Evolutionary conservation across 2,797 vertebrate genomes (phyloP), one percentile per base, ranked within the genome.

Genomic region (Micromesistius poutassou): DNA sequence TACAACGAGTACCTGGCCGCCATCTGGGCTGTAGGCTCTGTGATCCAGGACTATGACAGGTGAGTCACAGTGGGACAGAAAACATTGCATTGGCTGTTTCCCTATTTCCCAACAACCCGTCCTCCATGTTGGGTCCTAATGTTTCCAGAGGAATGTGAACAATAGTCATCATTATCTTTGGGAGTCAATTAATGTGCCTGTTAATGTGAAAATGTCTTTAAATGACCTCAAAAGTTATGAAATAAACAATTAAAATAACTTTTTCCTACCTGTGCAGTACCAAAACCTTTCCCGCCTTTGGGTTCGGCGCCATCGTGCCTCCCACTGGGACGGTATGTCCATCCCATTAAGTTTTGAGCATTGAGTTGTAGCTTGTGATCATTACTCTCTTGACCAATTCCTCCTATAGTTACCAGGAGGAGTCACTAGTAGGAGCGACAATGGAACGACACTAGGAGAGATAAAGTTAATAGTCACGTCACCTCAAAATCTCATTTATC

Each of bases 201-300:
- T 28, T 68, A 28, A 68, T 2, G 62, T 68, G n/a, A 68, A 62
- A 62, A 25, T 62, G 2, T 16, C 55, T 62, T 8, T 62, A 62
- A 62, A 62, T 62, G 1, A n/a, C 50, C 42, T 50, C 16, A 50
- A n/a, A 66, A 3, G 62, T 12, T 68, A 66, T 28, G 25, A 25
- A 19, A 22, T 55, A 19, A 16, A 16, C 4, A 16, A 42, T 42
- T 42, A 13, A 2, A 42, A 42, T 42, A 42, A 42, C n/a, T 62
- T n/a, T 62, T 19, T 62, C n/a, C n/a, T 62, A 80, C 81, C 35
- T 76, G 36, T 90, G 80, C 80, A 99, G 98, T 83, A 96, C 96
- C 89, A 98, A 98, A 92, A 95, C 96, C 95, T 99, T 99, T 87
- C 98, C 98, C 78, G 97, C 96, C 19, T 98, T 99, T 93, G 98